Evolutionary conservation across 1,140 invertebrate species (phyloP).

Genomic region (Psix sp.): DNA sequence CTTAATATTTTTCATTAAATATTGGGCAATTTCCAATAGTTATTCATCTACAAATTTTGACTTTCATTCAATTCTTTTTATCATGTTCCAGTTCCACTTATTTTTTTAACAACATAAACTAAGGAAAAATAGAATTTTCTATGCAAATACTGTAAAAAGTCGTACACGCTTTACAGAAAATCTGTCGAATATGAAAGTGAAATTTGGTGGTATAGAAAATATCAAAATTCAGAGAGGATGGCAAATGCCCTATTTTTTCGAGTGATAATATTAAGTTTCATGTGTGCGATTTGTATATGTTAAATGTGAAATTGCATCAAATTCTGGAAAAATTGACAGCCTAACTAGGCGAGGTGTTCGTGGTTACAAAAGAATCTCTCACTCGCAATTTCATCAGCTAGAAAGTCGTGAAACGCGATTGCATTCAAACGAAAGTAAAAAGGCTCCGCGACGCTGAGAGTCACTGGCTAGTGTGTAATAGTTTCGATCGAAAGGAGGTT

Average conservation of each 20-base stretch:
- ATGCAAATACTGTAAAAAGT: too few species aligned
- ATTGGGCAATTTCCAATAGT: too few species aligned
- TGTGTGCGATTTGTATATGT: background rate
- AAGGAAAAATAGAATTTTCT: too few species aligned
- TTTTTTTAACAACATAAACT: too few species aligned
- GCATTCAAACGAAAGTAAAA: conserved; percentile 74
- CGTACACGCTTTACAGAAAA: too few species aligned
- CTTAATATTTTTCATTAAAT: too few species aligned
- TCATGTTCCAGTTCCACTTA: too few species aligned
- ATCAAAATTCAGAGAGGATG: too few species aligned
- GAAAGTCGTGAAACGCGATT: conserved; percentile 56
- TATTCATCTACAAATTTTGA: too few species aligned
- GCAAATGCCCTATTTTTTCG: background rate
- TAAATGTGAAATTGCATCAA: background rate
- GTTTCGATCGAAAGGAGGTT: conserved; percentile 78
- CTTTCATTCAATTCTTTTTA: too few species aligned
- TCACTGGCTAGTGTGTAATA: conserved; percentile 77
- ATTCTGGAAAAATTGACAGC: background rate
- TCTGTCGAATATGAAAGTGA: too few species aligned
- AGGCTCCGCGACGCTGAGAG: conserved; percentile 66
- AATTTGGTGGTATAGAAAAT: too few species aligned
- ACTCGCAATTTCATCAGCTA: conserved; percentile 61
- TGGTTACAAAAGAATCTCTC: conserved; percentile 59
- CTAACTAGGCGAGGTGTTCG: conserved; percentile 25
- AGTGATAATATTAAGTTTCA: background rate